phyloP scores from a whole-genome alignment of 2,113 vertebrate species.

The Crotalus tigris region DNA sequence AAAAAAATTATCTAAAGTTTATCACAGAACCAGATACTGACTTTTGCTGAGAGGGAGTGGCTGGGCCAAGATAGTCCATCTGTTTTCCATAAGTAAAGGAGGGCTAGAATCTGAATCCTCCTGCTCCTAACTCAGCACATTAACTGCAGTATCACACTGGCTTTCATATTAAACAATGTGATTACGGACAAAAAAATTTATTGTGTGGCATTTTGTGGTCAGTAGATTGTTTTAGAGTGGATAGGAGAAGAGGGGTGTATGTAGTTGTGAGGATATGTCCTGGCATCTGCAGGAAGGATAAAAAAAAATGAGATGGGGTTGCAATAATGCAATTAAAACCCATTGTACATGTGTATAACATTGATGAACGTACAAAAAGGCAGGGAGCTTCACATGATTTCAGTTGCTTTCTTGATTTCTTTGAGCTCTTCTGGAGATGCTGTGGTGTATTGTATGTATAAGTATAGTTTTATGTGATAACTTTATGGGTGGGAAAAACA shows the following conservation, averaged over 20 bases:
- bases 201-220: neutral
- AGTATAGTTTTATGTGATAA: neutral
- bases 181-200: neutral
- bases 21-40: neutral
- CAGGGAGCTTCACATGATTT: neutral
- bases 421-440: neutral
- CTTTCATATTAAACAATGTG: neutral
- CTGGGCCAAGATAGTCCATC: neutral
- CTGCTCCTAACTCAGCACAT: neutral
- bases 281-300: neutral
- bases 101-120: neutral
- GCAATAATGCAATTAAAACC: neutral
- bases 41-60: neutral
- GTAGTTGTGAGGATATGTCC: neutral
- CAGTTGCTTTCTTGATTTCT: neutral
- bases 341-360: neutral
- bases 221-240: neutral
- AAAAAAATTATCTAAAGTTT: neutral
- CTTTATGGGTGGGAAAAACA: neutral
- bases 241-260: neutral
- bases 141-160: neutral
- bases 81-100: neutral
- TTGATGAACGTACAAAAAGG: neutral
- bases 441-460: neutral
- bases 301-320: neutral